Evolutionary conservation across 2,113 vertebrate genomes (phyloP), one percentile per base, ranked within the genome.

Genomic region (Myrmecophaga tridactyla): DNA sequence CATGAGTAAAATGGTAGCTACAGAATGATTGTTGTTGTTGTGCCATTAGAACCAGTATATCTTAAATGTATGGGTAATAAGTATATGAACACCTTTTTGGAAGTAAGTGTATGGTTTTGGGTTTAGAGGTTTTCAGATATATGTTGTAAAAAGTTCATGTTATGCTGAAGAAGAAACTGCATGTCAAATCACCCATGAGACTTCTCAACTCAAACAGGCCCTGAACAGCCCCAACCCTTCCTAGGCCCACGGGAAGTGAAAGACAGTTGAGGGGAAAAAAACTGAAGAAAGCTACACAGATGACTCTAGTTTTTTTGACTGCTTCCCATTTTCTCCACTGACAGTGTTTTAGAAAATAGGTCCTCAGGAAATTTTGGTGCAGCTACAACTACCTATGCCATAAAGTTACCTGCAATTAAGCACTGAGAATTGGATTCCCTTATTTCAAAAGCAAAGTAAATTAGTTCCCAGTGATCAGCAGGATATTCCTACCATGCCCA

Each of bases 301-400:
- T 77, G 76, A 63, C 36, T 82, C 29, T 29, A 86, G 21, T 88
- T 95, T 90, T 46, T 96, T 62, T 76, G 13, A 72, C 6, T 92
- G 23, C 10, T 84, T 75, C 13, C 14, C 43, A 87, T 75, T 46
- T 83, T 96, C 13, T 46, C 63, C 70, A 92, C 12, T 31, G 48
- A 77, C 60, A 77, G 25, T 67, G 18, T 63, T 83, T 41, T 92
- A 87, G 69, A 92, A 90, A 73, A 73, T 41, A 62, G 7, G 76
- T 46, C 58, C 69, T 72, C 11, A 0, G 9, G 20, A 90, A 92
- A 78, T 89, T 48, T 20, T 70, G 69, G n/a, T 73, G 8, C 34
- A 77, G 39, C 8, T 89, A 4, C 41, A 90, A 83, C 46, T 70
- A 58, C 46, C 10, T 43, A 39, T 70, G 48, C 77, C 56, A 77